Evolutionary conservation across 92 coral and sea anemone species (phyloP), one percentile per base, ranked within the genome.

Genomic region (Palythoa grandis): DNA sequence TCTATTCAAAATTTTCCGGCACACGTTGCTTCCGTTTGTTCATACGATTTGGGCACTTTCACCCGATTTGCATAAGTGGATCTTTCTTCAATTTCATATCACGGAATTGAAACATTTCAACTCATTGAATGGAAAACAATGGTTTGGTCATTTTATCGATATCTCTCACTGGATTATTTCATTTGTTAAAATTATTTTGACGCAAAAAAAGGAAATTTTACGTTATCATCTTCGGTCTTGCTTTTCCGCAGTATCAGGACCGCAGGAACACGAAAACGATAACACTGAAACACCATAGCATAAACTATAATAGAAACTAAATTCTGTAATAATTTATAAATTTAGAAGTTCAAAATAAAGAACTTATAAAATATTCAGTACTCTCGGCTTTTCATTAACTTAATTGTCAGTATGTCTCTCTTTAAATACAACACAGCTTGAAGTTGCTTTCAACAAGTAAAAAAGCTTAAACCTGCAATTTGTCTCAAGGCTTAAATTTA

Each of bases 371-470:
- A 80, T 80, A 80, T 80, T 80, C 63, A 80, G 74, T 39, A 80
- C 25, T 80, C 73, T 66, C 85, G 52, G 74, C 73, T 60, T 47
- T 66, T 80, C 85, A 80, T 80, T 80, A 80, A 40, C 58, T 80
- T 65, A 80, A 80, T 80, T 65, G 74, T 11, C 23, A 11, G 74
- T 29, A 29, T 29, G 35, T 7, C 40, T 29, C 19, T 47, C 85
- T 65, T 80, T 80, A 80, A 78, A 80, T 80, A 80, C 60, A 65
- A 67, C 85, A 80, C 74, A 80, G 85, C 74, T 53, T 80, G 74
- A 17, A 65, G 25, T 73, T n/a, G 9, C 61, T 65, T 65, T 73
- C 63, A 80, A 80, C 35, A 66, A 11, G 19, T 8, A 70, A 63
- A 15, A 60, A 10, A 78, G 56, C 58, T 48, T 5, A 11, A 40